phyloP scores from a whole-genome alignment of 2,113 vertebrate species.

The Salvelinus sp. region DNA sequence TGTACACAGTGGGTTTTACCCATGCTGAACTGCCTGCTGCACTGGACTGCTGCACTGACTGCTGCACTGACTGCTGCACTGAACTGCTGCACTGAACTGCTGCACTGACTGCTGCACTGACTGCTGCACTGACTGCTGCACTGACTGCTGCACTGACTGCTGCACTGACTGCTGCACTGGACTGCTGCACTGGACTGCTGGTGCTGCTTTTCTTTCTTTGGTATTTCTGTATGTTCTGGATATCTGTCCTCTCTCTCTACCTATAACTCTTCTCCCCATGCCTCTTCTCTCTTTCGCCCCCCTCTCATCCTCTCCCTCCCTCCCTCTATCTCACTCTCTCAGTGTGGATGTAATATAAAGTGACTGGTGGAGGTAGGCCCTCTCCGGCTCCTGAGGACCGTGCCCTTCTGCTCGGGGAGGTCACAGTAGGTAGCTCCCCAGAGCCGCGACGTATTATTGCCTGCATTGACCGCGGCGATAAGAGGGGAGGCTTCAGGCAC shows the following conservation, averaged over 20 bases:
- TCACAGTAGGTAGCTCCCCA: constrained; percentile 71
- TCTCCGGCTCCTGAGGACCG: constrained; percentile 63
- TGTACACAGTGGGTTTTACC: constrained; percentile 86
- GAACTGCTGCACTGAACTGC: neutral
- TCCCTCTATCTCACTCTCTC: constrained; percentile 36
- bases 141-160: too few species aligned
- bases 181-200: too few species aligned
- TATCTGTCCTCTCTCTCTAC: constrained; percentile 30
- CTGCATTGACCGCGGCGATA: constrained; percentile 71
- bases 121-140: too few species aligned
- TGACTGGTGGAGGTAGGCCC: constrained; percentile 68
- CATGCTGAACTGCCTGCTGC: constrained; percentile 61
- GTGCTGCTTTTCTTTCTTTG: constrained; percentile 40
- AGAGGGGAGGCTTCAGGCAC: constrained; percentile 69
- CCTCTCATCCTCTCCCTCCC: constrained; percentile 27
- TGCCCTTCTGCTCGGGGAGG: constrained; percentile 71
- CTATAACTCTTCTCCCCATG: neutral
- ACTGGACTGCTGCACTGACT: constrained; percentile 48
- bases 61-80: constrained; percentile 59
- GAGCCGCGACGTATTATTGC: constrained; percentile 73
- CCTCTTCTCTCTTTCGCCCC: constrained; percentile 1
- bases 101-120: too few species aligned
- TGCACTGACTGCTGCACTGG: too few species aligned
- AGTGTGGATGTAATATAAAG: constrained; percentile 68
- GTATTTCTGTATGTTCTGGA: constrained; percentile 36